Evolutionary conservation across 2,888 invertebrate species (phyloP).

Genomic region (Lasioglossum calceatum): DNA sequence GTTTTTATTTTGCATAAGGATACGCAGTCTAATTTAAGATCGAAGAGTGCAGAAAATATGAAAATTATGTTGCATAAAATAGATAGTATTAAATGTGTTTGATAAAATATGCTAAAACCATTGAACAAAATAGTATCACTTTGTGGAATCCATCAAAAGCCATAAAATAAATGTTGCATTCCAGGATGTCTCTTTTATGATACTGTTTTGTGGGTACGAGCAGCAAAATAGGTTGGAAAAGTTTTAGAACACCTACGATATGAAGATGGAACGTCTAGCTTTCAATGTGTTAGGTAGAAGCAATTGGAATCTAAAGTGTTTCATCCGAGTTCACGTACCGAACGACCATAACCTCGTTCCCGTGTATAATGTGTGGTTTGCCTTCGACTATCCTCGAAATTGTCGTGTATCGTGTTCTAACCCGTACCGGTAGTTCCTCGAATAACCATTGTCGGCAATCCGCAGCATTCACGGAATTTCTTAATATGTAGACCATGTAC

Average conservation of each 20-base stretch:
- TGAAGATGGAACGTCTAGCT: neutral
- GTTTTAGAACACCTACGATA: neutral
- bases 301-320: slow-evolving; percentile 67
- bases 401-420: slow-evolving; percentile 40
- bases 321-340: slow-evolving; percentile 63
- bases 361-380: slow-evolving; percentile 55
- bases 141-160: neutral
- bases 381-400: slow-evolving; percentile 59
- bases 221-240: neutral
- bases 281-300: slow-evolving; percentile 43
- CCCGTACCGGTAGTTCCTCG: slow-evolving; percentile 29
- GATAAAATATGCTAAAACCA: no score
- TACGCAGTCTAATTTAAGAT: no score
- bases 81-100: no score
- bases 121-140: neutral
- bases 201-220: neutral
- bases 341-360: slow-evolving; percentile 51
- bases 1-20: no score
- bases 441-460: slow-evolving; percentile 46
- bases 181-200: neutral
- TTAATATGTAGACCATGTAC: slow-evolving; percentile 24
- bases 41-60: no score
- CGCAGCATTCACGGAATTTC: slow-evolving; percentile 49
- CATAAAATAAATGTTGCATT: neutral
- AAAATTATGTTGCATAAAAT: no score